These are phyloP conservation scores for Chionodraco myersi DNA, from an alignment of 2,113 vertebrate species.

Conservation along the genomic window DNA sequence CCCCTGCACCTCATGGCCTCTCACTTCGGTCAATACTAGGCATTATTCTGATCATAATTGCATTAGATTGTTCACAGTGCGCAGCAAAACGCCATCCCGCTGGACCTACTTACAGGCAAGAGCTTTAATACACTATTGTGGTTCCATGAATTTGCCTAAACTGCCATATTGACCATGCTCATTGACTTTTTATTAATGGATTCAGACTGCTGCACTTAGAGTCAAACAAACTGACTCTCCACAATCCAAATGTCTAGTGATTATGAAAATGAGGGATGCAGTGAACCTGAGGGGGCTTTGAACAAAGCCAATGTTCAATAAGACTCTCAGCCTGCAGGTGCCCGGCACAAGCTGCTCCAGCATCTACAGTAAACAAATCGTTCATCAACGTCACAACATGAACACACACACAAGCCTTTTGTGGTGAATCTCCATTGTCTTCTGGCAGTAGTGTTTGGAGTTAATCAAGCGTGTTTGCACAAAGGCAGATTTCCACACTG, in stretches of 20 bases:
- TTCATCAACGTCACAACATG: constrained; percentile 35
- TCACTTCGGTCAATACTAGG: constrained; percentile 67
- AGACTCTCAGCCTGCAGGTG: constrained; percentile 32
- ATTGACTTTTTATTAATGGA: constrained; percentile 75
- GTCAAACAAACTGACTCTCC: constrained; percentile 46
- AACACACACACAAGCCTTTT: constrained; percentile 2
- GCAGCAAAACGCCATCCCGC: constrained; percentile 53
- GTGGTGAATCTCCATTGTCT: constrained; percentile 11
- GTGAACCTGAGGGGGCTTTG: background rate
- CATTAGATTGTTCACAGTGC: constrained; percentile 62
- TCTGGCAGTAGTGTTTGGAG: background rate
- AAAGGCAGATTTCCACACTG: background rate
- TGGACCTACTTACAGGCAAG: constrained; percentile 69
- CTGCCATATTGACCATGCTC: constrained; percentile 68
- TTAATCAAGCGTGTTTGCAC: background rate
- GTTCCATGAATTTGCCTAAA: constrained; percentile 69
- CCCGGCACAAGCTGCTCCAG: background rate
- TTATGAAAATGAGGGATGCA: constrained; percentile 47
- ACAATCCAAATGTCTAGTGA: constrained; percentile 45
- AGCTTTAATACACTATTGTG: constrained; percentile 61
- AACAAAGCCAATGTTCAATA: constrained; percentile 36
- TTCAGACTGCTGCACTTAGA: constrained; percentile 59
- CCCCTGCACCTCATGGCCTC: constrained; percentile 59
- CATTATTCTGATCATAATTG: constrained; percentile 79
- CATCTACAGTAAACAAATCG: constrained; percentile 57